Percentiles rank a stretch among this genome's conserved stretches.
Conservation (phyloP, 2,113 vertebrate genomes). For the Tichodroma muraria region DNA sequence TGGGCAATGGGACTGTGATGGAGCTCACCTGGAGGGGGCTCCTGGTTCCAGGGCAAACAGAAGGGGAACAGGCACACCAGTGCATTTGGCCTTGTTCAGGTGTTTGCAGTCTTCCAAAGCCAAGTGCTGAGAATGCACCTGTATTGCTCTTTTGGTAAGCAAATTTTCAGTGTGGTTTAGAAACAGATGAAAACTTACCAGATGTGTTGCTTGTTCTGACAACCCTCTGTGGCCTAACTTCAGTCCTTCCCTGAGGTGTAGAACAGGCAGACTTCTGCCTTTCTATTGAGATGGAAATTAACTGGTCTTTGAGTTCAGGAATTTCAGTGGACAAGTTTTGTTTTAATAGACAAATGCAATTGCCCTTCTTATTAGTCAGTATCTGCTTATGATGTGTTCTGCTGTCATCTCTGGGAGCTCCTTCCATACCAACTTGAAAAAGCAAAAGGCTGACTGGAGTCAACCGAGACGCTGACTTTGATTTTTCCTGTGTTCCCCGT, state of each 20-base stretch:
- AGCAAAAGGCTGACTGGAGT: not conserved
- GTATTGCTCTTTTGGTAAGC: not conserved
- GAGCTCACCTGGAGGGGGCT: not conserved
- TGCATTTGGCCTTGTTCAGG: accelerated
- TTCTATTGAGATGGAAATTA: not conserved
- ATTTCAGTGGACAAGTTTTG: not conserved
- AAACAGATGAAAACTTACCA: not conserved
- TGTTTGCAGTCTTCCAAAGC: not conserved
- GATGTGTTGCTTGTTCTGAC: not conserved
- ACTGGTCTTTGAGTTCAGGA: not conserved
- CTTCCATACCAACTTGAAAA: not conserved
- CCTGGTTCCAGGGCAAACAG: not conserved
- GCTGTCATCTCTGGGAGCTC: not conserved
- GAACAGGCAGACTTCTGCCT: not conserved
- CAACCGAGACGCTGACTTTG: not conserved
- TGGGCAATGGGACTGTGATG: not conserved
- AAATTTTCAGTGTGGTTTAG: not conserved
- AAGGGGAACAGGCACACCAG: not conserved
- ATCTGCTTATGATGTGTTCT: not conserved
- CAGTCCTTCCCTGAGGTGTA: not conserved
- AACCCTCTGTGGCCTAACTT: not conserved
- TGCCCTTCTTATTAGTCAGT: not conserved
- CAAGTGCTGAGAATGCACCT: not conserved
- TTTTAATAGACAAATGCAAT: not conserved
- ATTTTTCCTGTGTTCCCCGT: not conserved